These are phyloP conservation scores for Psittacula derbiana DNA, from an alignment of 2,797 vertebrate genomes.

Conservation along the genomic window DNA sequence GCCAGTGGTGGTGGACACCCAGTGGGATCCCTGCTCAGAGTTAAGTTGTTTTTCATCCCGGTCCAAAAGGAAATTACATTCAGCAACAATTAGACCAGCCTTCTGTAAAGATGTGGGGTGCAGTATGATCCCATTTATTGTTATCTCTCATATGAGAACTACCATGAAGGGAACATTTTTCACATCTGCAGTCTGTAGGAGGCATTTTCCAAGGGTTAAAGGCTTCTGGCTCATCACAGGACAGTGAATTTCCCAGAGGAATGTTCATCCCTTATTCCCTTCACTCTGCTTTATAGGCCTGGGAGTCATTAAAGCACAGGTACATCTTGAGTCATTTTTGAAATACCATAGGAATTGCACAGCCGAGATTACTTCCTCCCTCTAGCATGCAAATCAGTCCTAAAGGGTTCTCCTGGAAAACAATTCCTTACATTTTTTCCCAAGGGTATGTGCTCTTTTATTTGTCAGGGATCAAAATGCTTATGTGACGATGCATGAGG, in stretches of 20 bases:
- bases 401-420: conserved; percentile 14
- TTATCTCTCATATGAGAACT: background rate
- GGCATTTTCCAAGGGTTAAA: background rate
- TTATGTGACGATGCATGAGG: background rate
- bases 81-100: background rate
- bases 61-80: background rate
- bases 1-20: background rate
- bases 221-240: background rate
- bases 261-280: background rate
- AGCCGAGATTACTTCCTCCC: background rate
- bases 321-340: conserved; percentile 15
- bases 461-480: background rate
- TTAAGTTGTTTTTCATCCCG: background rate
- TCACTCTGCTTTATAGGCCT: background rate
- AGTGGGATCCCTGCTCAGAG: background rate
- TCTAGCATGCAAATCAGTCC: background rate
- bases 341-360: conserved; percentile 31
- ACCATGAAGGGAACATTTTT: background rate
- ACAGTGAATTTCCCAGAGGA: conserved; percentile 23
- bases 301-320: conserved; percentile 8
- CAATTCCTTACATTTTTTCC: conserved; percentile 35
- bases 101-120: background rate
- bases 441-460: background rate
- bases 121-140: background rate
- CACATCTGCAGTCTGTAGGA: background rate